Evolutionary conservation across 2,797 vertebrate genomes (phyloP), one percentile per base, ranked within the genome.

Genomic region (Buphagus erythrorhynchus): DNA sequence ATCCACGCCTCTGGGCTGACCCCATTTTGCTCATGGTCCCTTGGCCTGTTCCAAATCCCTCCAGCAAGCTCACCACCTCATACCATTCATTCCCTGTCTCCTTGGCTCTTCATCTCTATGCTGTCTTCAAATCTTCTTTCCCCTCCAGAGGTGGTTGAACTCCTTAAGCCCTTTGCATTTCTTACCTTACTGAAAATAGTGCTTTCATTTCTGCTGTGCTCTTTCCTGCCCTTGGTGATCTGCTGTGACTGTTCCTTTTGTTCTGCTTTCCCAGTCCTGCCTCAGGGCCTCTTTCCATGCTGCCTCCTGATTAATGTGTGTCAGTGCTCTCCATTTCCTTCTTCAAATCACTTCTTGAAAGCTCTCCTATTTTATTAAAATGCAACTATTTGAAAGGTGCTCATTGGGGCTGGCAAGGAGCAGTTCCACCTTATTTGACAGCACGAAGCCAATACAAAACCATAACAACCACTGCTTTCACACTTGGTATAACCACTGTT

Each of bases 301-400:
- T 88, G 74, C 86, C 68, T 79, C 46, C 88, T 96, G 90, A 95
- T 96, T 95, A 96, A 96, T 93, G 80, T 95, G 86, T 95, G 95
- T 96, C 95, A 93, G n/a, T 93, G 91, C 90, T 92, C 95, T 91
- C 92, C 92, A 94, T 89, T 97, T 97, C 95, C 95, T 96, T 94
- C 90, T 97, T 93, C 90, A 88, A 93, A 96, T 90, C 91, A 88
- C 92, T 88, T 75, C 68, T 96, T 93, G 91, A 93, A 95, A 93
- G 65, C 58, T 69, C 48, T 90, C 75, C 89, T 94, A 84, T 79
- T 91, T 73, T 40, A 74, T 71, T 71, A 91, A 88, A 96, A 90
- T 59, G 82, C 67, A 91, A 26, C 48, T 74, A 81, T 90, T 87
- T 90, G 54, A 46, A 85, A 86, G 46, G 29, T 84, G 45, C 26